These are phyloP conservation scores for Cactoblastis cactorum DNA, from an alignment of 2,888 invertebrate genomes.

Conservation along the genomic window DNA sequence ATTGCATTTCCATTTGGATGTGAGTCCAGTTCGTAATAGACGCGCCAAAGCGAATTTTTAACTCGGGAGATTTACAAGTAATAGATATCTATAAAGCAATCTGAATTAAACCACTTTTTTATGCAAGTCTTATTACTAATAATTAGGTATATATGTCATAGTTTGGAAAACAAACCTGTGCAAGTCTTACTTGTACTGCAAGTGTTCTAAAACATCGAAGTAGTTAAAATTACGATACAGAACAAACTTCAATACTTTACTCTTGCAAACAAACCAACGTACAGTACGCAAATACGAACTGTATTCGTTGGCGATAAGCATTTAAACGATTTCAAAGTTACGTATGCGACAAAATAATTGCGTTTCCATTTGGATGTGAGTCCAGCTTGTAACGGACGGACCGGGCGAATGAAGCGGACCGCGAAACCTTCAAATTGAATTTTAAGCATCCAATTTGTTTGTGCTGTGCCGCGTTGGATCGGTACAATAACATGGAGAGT, in stretches of 20 bases:
- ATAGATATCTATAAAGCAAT: too few species aligned
- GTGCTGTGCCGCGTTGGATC: conserved; percentile 46
- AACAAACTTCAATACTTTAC: conserved; percentile 28
- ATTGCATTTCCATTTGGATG: conserved; percentile 65
- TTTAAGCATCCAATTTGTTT: conserved; percentile 79
- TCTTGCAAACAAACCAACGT: conserved; percentile 33
- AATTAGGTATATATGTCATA: too few species aligned
- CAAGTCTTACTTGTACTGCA: too few species aligned
- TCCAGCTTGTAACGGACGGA: conserved; percentile 67
- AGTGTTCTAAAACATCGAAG: not conserved
- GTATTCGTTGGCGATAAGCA: conserved; percentile 38
- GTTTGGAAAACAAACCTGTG: too few species aligned
- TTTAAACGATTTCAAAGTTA: conserved; percentile 51
- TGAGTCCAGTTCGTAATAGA: conserved; percentile 66
- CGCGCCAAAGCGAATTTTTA: conserved; percentile 60
- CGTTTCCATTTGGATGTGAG: conserved; percentile 61
- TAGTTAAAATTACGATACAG: not conserved
- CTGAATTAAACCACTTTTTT: too few species aligned
- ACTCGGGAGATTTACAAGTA: too few species aligned
- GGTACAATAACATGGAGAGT: conserved; percentile 1
- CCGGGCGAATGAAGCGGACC: conserved; percentile 72
- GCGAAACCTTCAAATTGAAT: conserved; percentile 79
- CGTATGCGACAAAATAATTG: conserved; percentile 55
- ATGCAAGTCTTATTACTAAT: too few species aligned
- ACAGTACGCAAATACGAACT: conserved; percentile 30